Evolutionary conservation across 1,140 invertebrate genomes (phyloP).

Genomic region (Hermetia illucens): DNA sequence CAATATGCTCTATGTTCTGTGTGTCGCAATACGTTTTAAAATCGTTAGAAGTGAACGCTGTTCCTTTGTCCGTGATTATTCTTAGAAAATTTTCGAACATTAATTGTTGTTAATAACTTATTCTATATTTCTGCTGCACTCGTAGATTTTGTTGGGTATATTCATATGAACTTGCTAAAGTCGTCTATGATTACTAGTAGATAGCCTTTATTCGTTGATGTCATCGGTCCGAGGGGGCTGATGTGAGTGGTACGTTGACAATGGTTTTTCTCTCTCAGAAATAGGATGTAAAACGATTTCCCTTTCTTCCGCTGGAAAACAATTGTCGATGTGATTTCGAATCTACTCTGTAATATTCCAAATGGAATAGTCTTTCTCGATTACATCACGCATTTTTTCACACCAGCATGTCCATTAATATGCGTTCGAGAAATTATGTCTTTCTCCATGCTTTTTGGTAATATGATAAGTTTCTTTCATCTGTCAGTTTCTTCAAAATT

Average conservation of each 20-base stretch:
- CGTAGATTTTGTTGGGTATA: slow-evolving; percentile 14
- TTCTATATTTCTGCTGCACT: slow-evolving; percentile 12
- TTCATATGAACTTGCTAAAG: slow-evolving; percentile 16
- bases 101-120: slow-evolving; percentile 15
- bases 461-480: slow-evolving; percentile 10
- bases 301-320: background rate
- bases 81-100: slow-evolving; percentile 22
- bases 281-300: slow-evolving; percentile 5
- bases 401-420: slow-evolving; percentile 11
- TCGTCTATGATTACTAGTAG: slow-evolving; percentile 19
- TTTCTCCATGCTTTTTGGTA: slow-evolving; percentile 12
- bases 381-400: background rate
- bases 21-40: slow-evolving; percentile 9
- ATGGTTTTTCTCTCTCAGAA: background rate
- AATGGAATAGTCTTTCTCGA: slow-evolving; percentile 4
- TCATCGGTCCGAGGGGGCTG: slow-evolving; percentile 1
- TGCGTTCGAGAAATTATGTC: slow-evolving; percentile 11
- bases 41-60: slow-evolving; percentile 10
- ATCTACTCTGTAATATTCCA: background rate
- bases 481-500: too few species aligned
- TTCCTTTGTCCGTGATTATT: slow-evolving; percentile 22
- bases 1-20: slow-evolving; percentile 8
- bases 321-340: background rate
- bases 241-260: background rate
- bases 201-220: slow-evolving; percentile 13